Evolutionary conservation across 2,113 vertebrate species (phyloP).

Genomic region (Rhombomys opimus): DNA sequence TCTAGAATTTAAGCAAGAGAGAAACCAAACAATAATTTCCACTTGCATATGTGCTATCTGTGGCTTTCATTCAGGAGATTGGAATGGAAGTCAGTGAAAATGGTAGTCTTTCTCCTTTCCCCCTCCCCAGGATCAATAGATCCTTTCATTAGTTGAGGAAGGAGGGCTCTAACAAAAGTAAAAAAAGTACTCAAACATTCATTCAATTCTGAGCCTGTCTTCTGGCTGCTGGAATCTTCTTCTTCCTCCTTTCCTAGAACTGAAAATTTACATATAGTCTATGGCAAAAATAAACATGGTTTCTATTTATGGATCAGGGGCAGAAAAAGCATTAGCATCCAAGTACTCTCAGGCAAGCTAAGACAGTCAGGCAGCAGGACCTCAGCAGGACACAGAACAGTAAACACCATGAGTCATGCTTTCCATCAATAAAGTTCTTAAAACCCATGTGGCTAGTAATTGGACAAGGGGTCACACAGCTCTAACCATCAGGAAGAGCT

Average conservation of each 20-base stretch:
- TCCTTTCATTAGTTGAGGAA: not conserved
- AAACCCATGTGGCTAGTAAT: constrained; percentile 44
- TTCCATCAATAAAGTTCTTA: constrained; percentile 70
- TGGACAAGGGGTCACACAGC: constrained; percentile 61
- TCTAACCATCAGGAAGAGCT: constrained; percentile 36
- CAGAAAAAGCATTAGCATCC: constrained; percentile 31
- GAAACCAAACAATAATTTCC: not conserved
- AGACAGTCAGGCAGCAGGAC: not conserved
- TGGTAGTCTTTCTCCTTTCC: not conserved
- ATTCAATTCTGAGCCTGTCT: not conserved
- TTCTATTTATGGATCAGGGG: constrained; percentile 48
- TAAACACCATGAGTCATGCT: constrained; percentile 66
- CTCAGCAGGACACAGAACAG: constrained; percentile 25
- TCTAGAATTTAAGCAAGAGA: not conserved
- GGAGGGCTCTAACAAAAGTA: not conserved
- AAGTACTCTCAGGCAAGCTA: constrained; percentile 56
- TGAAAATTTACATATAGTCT: not conserved
- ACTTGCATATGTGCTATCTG: not conserved
- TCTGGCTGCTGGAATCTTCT: not conserved
- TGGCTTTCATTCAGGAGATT: not conserved
- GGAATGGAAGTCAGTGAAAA: constrained; percentile 11
- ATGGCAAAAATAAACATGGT: constrained; percentile 32
- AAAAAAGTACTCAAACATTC: not conserved
- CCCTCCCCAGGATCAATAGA: not conserved
- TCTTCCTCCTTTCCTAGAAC: constrained; percentile 50